These are phyloP conservation scores for Ammodytes dubius DNA, from an alignment of 2,113 vertebrate genomes.

Conservation along the genomic window DNA sequence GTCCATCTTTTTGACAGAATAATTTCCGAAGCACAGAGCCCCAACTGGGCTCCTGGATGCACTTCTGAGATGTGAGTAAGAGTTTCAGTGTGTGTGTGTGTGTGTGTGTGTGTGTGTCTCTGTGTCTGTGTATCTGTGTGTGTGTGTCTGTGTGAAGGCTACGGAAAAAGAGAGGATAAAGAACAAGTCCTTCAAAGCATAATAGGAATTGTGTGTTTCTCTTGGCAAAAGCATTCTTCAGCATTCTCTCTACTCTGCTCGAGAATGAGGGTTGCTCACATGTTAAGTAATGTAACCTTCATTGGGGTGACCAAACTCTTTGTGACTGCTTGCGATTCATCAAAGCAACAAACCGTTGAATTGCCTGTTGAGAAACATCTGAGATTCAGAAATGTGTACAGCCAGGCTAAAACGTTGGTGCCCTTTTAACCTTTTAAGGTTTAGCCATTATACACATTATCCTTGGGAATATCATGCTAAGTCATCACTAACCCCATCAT, in stretches of 20 bases:
- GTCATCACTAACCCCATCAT: no score
- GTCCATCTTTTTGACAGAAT: constrained; percentile 76
- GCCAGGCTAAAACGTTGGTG: no score
- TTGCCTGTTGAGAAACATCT: no score
- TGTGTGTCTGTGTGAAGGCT: not conserved
- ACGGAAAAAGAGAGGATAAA: constrained; percentile 22
- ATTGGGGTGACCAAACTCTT: constrained; percentile 21
- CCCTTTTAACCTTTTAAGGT: no score
- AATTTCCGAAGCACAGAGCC: constrained; percentile 53
- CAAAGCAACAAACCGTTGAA: no score
- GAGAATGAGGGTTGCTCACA: not conserved
- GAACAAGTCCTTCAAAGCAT: constrained; percentile 31
- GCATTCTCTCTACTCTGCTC: not conserved
- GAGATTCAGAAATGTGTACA: no score
- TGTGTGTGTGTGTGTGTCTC: constrained; percentile 18
- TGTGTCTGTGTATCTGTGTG: constrained; percentile 8
- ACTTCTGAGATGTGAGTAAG: constrained; percentile 43
- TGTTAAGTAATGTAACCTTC: constrained; percentile 14
- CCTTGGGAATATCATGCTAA: no score
- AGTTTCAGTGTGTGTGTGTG: not conserved
- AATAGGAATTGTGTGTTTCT: constrained; percentile 24
- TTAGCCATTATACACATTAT: no score
- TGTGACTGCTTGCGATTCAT: not conserved
- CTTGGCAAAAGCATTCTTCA: constrained; percentile 9
- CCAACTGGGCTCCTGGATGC: constrained; percentile 57